Conservation (phyloP, 1,140 invertebrate genomes). For the Brachionus asplanchnoidis region DNA sequence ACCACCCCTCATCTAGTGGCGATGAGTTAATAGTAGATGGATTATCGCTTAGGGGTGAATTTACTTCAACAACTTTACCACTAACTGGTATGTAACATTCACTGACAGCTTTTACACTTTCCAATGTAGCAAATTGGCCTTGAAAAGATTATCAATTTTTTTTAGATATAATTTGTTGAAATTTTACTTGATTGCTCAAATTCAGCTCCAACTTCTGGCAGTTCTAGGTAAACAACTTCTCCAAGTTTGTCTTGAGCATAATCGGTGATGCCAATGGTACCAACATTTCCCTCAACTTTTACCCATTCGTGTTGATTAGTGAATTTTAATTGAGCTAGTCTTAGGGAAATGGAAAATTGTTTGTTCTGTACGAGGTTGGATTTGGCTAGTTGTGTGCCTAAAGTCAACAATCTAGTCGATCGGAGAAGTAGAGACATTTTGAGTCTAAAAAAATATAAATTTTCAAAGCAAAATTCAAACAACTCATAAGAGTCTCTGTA, state of each 20-base stretch:
- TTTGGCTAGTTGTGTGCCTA: not conserved
- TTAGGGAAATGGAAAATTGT: not conserved
- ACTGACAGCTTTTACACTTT: slow-evolving; percentile 41
- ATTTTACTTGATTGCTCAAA: slow-evolving; percentile 7
- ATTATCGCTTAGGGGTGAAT: slow-evolving; percentile 2
- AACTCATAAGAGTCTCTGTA: not conserved
- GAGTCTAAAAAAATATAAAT: not conserved
- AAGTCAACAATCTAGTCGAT: not conserved
- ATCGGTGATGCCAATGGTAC: slow-evolving; percentile 32
- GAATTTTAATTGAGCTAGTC: slow-evolving; percentile 7
- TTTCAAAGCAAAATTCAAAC: not conserved
- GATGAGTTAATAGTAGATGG: not conserved
- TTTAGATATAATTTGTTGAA: not conserved
- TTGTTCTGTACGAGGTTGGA: not conserved
- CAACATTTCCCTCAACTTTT: not conserved
- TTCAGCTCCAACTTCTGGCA: slow-evolving; percentile 23
- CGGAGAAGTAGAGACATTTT: not conserved
- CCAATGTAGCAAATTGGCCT: slow-evolving; percentile 36
- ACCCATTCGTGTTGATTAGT: slow-evolving; percentile 42
- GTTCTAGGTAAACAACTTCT: slow-evolving; percentile 39
- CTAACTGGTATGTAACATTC: slow-evolving; percentile 22
- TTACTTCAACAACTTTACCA: slow-evolving; percentile 30
- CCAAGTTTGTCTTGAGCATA: slow-evolving; percentile 40
- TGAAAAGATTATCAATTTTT: not conserved
- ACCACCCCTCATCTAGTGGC: slow-evolving; percentile 20